phyloP scores from a whole-genome alignment of 2,113 vertebrate species.

The Cryptotis parvus region DNA sequence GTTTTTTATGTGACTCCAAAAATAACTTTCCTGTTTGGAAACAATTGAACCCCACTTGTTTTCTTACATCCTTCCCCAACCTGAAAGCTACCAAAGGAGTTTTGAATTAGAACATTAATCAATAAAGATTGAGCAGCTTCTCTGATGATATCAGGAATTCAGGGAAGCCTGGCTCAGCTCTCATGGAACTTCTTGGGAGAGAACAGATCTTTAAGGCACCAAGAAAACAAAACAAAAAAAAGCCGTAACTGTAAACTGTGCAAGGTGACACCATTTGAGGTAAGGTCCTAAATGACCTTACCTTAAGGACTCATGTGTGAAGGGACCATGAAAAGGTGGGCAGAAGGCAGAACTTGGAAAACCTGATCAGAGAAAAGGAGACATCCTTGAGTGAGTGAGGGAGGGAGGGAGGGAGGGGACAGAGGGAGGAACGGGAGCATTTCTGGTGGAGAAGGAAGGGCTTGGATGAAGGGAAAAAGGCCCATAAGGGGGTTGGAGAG shows the following conservation, averaged over 20 bases:
- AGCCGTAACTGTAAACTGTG: background rate
- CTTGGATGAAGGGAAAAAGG: background rate
- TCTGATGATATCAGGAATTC: too few relatives aligned
- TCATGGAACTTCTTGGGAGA: background rate
- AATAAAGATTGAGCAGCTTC: background rate
- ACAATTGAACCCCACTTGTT: background rate
- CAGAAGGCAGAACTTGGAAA: background rate
- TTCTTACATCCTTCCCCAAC: too few relatives aligned
- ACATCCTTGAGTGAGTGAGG: background rate
- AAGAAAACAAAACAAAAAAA: background rate
- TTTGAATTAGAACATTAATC: background rate
- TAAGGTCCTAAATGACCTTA: accelerated
- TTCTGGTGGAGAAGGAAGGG: background rate
- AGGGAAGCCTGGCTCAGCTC: background rate
- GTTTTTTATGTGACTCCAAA: conserved; percentile 2
- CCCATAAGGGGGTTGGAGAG: background rate
- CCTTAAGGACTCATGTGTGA: background rate
- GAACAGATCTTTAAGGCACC: background rate
- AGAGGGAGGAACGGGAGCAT: accelerated
- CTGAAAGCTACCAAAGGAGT: background rate
- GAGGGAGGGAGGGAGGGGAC: too few relatives aligned
- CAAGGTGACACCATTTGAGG: background rate
- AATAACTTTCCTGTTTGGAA: conserved; percentile 24
- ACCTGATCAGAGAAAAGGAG: background rate
- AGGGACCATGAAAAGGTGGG: too few relatives aligned